Percentiles rank a stretch among this genome's conserved stretches.
Conservation (phyloP, 2,888 invertebrate genomes). For the Teleiodes luculella region DNA sequence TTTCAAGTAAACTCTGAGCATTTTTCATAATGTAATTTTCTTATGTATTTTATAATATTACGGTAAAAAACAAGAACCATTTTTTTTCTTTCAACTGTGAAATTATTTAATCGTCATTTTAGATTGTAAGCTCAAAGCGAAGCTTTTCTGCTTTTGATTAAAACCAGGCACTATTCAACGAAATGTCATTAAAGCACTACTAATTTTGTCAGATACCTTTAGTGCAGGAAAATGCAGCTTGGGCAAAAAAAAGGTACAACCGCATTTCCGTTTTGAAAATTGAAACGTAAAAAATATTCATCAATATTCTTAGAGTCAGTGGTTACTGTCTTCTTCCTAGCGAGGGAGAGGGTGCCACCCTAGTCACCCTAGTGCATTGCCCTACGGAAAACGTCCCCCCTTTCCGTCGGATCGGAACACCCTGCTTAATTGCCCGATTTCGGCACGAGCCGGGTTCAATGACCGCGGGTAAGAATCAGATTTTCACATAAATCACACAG, state of each 20-base stretch:
- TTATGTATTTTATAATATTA: no score
- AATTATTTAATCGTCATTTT: no score
- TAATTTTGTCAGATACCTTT: no score
- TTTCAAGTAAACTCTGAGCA: no score
- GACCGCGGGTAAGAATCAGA: constrained; percentile 37
- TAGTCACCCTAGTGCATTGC: constrained; percentile 73
- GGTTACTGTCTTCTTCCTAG: constrained; percentile 54
- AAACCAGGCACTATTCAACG: no score
- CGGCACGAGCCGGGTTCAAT: constrained; percentile 60
- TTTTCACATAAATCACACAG: constrained; percentile 30
- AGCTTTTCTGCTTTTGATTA: no score
- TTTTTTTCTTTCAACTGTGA: no score
- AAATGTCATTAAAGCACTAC: no score
- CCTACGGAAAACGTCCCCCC: constrained; percentile 67
- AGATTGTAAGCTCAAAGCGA: no score
- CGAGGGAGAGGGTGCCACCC: constrained; percentile 57
- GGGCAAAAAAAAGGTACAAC: background rate
- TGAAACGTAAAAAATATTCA: constrained; percentile 28
- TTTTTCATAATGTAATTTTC: no score
- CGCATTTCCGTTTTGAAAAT: constrained; percentile 15
- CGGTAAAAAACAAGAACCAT: no score
- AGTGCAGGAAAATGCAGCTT: no score
- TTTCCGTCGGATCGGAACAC: constrained; percentile 61
- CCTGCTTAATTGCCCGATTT: constrained; percentile 71
- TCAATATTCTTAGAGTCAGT: constrained; percentile 26